Base-by-base conservation (phyloP, 2,113 vertebrate species). In the Eulemur macaco region DNA sequence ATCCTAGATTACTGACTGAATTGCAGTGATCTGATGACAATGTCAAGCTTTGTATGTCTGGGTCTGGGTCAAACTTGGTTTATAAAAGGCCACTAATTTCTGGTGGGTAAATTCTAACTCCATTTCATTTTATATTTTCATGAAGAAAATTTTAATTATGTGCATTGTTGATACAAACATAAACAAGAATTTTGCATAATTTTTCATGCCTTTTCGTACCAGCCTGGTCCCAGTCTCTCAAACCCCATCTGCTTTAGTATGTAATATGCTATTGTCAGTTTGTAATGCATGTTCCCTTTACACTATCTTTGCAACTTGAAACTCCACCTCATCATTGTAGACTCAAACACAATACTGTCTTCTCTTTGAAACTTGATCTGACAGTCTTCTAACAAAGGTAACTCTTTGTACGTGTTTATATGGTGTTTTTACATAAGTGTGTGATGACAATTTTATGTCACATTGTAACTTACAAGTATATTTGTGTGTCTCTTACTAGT, bases 121-220 rank as follows among this genome's bases (percentile, higher is more conserved):
- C 27, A 71, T 50, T 73, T 9, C 25, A 86, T 86, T 95, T 96
- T 94, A 29, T 68, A 68, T 66, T 92, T 97, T 89, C 13, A 39
- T 87, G 37, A 96, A 52, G 68, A 45, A 81, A 69, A 66, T 87
- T 77, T 74, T 52, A 92, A 73, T 80, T 54, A 66, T 2, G n/a
- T 84, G 27, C 47, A 69, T 63, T 45, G 25, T 47, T 89, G 34
- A 45, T 88, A 31, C 6, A 88, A 76, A 47, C 10, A 84, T 42
- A 95, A 58, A 42, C 1, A 96, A 91, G 12, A 88, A 42, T 94
- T 86, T 91, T 64, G 12, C 20, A 10, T 89, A 39, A 76, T 25
- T 52, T 78, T 90, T 95, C 94, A 69, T 82, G 25, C 5, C 76
- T 17, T 95, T 42, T 31, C 82, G 71, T n/a, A 74, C 34, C 21